A percentile compares a stretch with the other conserved stretches of the same genome.
Evolutionary conservation across 2,113 vertebrate species (phyloP).

Genomic region (Varanus komodoensis): DNA sequence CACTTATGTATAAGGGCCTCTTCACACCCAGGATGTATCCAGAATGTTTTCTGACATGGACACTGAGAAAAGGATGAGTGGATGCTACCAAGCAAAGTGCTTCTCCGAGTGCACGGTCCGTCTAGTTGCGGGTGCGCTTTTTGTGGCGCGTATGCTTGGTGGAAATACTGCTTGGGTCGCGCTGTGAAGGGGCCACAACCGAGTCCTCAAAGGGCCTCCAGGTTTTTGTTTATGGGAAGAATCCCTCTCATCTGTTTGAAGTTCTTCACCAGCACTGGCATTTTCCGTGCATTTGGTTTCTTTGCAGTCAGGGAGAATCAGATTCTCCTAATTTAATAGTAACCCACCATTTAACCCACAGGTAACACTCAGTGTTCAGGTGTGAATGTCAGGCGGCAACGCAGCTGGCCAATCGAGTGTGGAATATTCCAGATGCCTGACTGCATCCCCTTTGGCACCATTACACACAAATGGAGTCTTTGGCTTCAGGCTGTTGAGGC

Average conservation of each 20-base stretch:
- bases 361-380: too few relatives aligned
- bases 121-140: neutral
- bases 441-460: too few relatives aligned
- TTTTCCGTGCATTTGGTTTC: too few relatives aligned
- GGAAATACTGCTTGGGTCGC: neutral
- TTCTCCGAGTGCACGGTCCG: too few relatives aligned
- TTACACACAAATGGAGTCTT: too few relatives aligned
- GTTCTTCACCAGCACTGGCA: conserved; percentile 1
- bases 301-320: too few relatives aligned
- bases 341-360: too few relatives aligned
- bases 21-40: neutral
- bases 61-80: too few relatives aligned
- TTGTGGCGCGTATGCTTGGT: neutral
- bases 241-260: neutral
- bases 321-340: too few relatives aligned
- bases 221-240: neutral
- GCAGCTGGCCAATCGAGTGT: too few relatives aligned
- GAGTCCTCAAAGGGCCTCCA: neutral
- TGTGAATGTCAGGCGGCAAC: too few relatives aligned
- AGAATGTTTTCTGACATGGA: neutral
- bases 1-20: neutral
- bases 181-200: neutral
- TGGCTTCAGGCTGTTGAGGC: neutral
- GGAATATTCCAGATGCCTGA: too few relatives aligned
- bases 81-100: neutral